Evolutionary conservation across 1,140 invertebrate genomes (phyloP), one percentile per base, ranked within the genome.

Genomic region (Myzus persicae): DNA sequence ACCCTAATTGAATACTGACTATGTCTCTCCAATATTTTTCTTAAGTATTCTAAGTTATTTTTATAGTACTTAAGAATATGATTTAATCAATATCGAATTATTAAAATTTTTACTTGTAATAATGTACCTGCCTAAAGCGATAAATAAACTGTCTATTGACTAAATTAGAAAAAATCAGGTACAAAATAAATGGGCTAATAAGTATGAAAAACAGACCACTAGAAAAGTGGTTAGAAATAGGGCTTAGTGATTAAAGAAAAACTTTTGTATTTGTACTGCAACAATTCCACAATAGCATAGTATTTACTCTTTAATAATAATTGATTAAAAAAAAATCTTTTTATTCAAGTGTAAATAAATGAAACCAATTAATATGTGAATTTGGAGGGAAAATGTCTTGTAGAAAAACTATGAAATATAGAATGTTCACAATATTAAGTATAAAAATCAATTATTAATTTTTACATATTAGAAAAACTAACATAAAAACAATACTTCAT

Each of bases 321-420:
- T n/a, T n/a, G n/a, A 22, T 5, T 18, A 18, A n/a, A 76, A 59
- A n/a, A 36, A 76, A 14, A 14, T 1, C 14, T 36, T 76, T 76
- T 6, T n/a, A 76, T 76, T 76, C 36, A 76, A 76, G 0, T 36
- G 31, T n/a, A n/a, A n/a, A 18, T 67, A 3, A 18, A n/a, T 67
- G 14, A 67, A 67, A 20, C n/a, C 14, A n/a, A 67, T 67, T 5
- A 67, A n/a, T 76, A n/a, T n/a, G 59, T 44, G 4, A 85, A 85
- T 85, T 85, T 85, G 84, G 84, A 85, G 84, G 84, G 84, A 85
- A 85, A 85, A 31, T 44, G 18, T 76, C 1, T 76, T n/a, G 4
- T 14, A 76, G n/a, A n/a, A 14, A n/a, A 76, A 76, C 18, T 14
- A n/a, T n/a, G 4, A n/a, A 76, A 18, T 18, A n/a, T 18, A 1